These are phyloP conservation scores for Drosophila lacertosa DNA, from an alignment of 1,140 invertebrate species.

Conservation along the genomic window DNA sequence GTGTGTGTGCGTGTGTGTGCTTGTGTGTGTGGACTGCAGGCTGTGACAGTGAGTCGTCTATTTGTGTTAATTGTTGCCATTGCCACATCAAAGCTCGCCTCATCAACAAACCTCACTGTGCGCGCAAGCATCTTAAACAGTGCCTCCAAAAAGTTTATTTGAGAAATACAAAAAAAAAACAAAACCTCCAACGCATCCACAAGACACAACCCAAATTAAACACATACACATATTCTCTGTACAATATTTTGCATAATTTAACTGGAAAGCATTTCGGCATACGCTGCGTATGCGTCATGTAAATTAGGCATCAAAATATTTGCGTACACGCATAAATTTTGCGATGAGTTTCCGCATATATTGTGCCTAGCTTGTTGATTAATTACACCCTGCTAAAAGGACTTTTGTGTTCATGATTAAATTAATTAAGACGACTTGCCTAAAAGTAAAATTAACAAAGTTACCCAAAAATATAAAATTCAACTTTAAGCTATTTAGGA, in stretches of 20 bases:
- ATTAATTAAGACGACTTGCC: conserved; percentile 31
- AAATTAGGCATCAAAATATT: conserved; percentile 37
- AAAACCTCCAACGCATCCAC: neutral
- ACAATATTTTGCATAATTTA: conserved; percentile 47
- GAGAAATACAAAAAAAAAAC: too few relatives aligned
- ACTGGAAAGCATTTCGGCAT: conserved; percentile 28
- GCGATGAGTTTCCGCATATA: neutral
- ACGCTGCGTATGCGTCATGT: conserved; percentile 45
- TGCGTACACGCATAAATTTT: conserved; percentile 33
- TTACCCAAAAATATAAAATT: neutral
- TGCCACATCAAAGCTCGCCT: conserved; percentile 45
- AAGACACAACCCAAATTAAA: neutral
- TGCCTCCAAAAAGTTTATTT: neutral
- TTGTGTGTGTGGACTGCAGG: neutral
- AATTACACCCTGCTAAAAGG: conserved; percentile 27
- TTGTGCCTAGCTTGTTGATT: conserved; percentile 24
- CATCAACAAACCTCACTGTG: conserved; percentile 26
- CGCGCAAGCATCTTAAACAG: conserved; percentile 2
- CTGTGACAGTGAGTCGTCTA: conserved; percentile 6
- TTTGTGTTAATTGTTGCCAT: conserved; percentile 54
- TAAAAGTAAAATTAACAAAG: conserved; percentile 9
- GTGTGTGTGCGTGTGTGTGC: conserved; percentile 6
- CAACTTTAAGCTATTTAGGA: too few relatives aligned
- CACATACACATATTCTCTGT: neutral
- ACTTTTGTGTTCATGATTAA: conserved; percentile 41